Percentiles rank a stretch among this genome's conserved stretches.
These are phyloP conservation scores for Lepidochitona cinerea DNA, from an alignment of 2,888 invertebrate genomes.

Conservation along the genomic window DNA sequence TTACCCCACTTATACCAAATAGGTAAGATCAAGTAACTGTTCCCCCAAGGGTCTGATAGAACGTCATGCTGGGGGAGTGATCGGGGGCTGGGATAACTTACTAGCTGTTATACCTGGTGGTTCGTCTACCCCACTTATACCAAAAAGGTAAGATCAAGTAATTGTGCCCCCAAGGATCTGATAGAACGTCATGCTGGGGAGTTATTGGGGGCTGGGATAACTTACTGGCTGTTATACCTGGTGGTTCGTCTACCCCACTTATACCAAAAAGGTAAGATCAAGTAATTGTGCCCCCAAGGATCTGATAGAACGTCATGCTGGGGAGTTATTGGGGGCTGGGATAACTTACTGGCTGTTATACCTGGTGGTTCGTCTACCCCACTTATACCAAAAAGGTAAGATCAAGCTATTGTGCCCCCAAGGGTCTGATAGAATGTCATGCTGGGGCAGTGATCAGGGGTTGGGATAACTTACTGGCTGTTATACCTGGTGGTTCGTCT, in stretches of 20 bases:
- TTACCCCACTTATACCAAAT: slow-evolving; percentile 97
- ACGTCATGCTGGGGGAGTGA: slow-evolving; percentile 94
- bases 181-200: too few relatives aligned
- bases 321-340: slow-evolving; percentile 98
- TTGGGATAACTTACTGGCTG: slow-evolving; percentile 97
- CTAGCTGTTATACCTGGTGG: slow-evolving; percentile 98
- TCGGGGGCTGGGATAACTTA: slow-evolving; percentile 99
- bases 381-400: slow-evolving; percentile 89
- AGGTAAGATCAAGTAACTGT: slow-evolving; percentile 84
- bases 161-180: not conserved
- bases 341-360: slow-evolving; percentile 95
- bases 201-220: too few relatives aligned
- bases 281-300: slow-evolving; percentile 79
- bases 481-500: slow-evolving; percentile 99
- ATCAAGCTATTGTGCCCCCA: not conserved
- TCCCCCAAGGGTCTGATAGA: slow-evolving; percentile 97
- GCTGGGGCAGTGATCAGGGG: slow-evolving; percentile 97
- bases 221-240: too few relatives aligned
- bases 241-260: slow-evolving; percentile 85
- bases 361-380: slow-evolving; percentile 99
- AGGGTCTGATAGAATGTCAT: slow-evolving; percentile 94
- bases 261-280: slow-evolving; percentile 85
- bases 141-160: not conserved
- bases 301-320: slow-evolving; percentile 95
- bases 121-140: slow-evolving; percentile 79